phyloP scores from a whole-genome alignment of 2,888 invertebrate genomes.

The Lasius fuliginosus region DNA sequence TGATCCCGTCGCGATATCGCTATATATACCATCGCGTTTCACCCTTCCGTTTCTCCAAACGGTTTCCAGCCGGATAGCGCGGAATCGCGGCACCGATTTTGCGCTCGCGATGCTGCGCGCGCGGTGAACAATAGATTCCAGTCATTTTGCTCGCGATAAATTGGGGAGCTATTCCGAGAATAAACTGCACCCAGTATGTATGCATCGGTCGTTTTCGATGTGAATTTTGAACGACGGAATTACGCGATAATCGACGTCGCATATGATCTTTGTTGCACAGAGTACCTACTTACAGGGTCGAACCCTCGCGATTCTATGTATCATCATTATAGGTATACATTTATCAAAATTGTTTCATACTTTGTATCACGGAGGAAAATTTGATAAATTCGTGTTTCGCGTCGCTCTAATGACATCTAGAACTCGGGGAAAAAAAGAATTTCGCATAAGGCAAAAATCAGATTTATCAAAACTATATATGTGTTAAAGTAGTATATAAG shows the following conservation, averaged over 20 bases:
- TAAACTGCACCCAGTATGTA: slow-evolving; percentile 8
- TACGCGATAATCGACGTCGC: slow-evolving; percentile 23
- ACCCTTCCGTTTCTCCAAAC: slow-evolving; percentile 43
- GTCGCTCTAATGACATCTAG: too few species aligned
- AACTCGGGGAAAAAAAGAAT: too few species aligned
- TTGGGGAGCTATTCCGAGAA: slow-evolving; percentile 5
- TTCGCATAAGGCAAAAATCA: too few species aligned
- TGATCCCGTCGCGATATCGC: slow-evolving; percentile 18
- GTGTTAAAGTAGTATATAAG: too few species aligned
- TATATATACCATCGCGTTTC: slow-evolving; percentile 25
- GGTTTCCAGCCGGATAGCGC: slow-evolving; percentile 22
- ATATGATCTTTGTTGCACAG: background rate
- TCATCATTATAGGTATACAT: too few species aligned
- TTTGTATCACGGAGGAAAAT: too few species aligned
- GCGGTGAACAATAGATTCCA: slow-evolving; percentile 5
- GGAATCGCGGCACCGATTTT: slow-evolving; percentile 28
- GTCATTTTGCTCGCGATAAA: slow-evolving; percentile 12
- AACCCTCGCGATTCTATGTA: background rate
- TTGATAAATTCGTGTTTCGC: too few species aligned
- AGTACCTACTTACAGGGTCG: background rate
- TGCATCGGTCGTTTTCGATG: background rate
- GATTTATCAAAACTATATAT: too few species aligned
- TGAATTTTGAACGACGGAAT: slow-evolving; percentile 4
- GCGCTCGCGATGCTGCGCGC: background rate
- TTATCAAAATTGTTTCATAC: background rate